Conservation (phyloP, 1,140 invertebrate genomes). For the Elymnias hypermnestra region DNA sequence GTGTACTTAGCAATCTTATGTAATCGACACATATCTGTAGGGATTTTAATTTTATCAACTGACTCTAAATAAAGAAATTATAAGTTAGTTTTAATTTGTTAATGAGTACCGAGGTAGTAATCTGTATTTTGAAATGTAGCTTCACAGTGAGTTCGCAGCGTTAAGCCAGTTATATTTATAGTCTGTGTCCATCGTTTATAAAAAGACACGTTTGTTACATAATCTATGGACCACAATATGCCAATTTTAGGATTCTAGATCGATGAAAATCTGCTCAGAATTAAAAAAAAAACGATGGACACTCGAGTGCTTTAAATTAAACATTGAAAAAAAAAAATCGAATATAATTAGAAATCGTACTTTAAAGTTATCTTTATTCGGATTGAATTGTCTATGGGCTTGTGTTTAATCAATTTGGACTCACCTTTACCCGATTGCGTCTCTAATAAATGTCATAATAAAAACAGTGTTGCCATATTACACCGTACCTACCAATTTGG, state of each 20-base stretch:
- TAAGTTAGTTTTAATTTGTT: conserved; percentile 8
- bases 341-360: conserved; percentile 18
- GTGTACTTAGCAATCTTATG: conserved; percentile 6
- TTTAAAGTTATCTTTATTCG: conserved; percentile 14
- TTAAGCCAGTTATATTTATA: conserved; percentile 20
- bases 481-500: no score
- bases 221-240: conserved; percentile 47
- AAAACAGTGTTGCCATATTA: no score
- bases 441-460: background rate
- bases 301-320: conserved; percentile 16
- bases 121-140: conserved; percentile 12
- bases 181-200: conserved; percentile 13
- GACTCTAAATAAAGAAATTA: conserved; percentile 9
- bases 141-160: conserved; percentile 10
- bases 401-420: conserved; percentile 7
- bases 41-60: conserved; percentile 7
- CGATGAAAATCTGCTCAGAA: conserved; percentile 32
- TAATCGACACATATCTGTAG: conserved; percentile 19
- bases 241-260: conserved; percentile 51
- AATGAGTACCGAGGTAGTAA: conserved; percentile 19
- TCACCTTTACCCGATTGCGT: conserved; percentile 4
- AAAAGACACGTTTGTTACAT: conserved; percentile 6
- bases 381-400: conserved; percentile 18
- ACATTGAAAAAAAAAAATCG: conserved; percentile 2
- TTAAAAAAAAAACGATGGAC: conserved; percentile 5